Base-by-base conservation (phyloP, 2,888 invertebrate species). In the Linnaemya vulpina region DNA sequence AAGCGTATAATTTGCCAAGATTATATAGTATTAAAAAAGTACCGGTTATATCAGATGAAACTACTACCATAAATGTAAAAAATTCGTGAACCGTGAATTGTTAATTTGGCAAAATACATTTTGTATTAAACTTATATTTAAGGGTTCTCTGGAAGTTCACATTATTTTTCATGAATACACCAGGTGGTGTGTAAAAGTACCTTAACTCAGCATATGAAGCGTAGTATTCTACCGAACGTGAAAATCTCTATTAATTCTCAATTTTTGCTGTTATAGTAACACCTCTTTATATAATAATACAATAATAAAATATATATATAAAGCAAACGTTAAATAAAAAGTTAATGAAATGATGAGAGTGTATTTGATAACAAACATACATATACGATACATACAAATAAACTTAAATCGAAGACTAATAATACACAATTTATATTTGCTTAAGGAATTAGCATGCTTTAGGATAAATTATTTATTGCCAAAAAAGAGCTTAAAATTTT, bases 361-460 rank as follows among this genome's bases (percentile, higher is more conserved):
- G 73, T 65, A 22, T 79, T 73, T 80, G 30, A 74, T 74, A 65
- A 65, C 53, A 55, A 40, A 62, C n/a, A 60, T 77, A 75, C n/a
- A 35, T 35, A 63, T 49, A 53, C 53, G 30, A 76, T 62, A 75
- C 20, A 76, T 60, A 77, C 51, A 78, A 25, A 60, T 13, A 60
- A 35, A n/a, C 40, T 63, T 74, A 60, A 67, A 62, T 46, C 58
- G 58, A 73, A 74, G 22, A 51, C 25, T 58, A 65, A 79, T 38
- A 73, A 38, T 71, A 58, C 46, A 73, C 30, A 80, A 74, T 38
- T 40, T 67, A 53, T 60, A 80, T 74, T 74, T 80, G 49, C 68
- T 58, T 67, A 74, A 68, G 51, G 74, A 74, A 80, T 81, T 81
- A 82, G 58, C 82, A 82, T 76, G 76, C 70, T 76, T 82, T 76